These are phyloP conservation scores for Cyphomyrus discorhynchus DNA, from an alignment of 2,113 vertebrate genomes.

Conservation along the genomic window DNA sequence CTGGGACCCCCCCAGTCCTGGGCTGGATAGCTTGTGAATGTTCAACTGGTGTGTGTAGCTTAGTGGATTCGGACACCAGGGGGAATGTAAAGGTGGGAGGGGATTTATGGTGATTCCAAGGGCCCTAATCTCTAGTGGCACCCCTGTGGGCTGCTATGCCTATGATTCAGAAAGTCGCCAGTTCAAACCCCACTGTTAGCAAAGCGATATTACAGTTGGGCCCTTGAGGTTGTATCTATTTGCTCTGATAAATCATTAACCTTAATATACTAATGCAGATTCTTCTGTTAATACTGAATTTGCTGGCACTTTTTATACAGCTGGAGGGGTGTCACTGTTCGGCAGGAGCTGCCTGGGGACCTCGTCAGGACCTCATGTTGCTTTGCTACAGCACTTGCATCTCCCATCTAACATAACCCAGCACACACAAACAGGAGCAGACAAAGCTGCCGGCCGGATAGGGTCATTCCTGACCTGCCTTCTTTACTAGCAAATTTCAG, in stretches of 20 bases:
- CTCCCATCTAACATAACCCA: background rate
- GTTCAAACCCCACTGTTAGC: background rate
- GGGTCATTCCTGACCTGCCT: background rate
- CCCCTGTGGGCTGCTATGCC: background rate
- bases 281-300: background rate
- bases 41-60: background rate
- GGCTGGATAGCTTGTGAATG: background rate
- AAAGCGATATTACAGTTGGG: background rate
- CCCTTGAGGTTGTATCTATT: background rate
- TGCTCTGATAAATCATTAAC: background rate
- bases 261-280: background rate
- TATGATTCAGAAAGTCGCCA: background rate
- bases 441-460: background rate
- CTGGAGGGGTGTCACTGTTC: background rate
- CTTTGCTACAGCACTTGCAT: background rate
- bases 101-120: background rate
- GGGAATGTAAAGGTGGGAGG: background rate
- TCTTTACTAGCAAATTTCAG: background rate
- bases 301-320: background rate
- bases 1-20: background rate
- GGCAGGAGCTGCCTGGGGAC: background rate
- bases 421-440: background rate
- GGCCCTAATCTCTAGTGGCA: background rate
- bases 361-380: background rate
- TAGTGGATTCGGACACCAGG: background rate